phyloP scores from a whole-genome alignment of 2,888 invertebrate species.

The Callyntrura sp. region DNA sequence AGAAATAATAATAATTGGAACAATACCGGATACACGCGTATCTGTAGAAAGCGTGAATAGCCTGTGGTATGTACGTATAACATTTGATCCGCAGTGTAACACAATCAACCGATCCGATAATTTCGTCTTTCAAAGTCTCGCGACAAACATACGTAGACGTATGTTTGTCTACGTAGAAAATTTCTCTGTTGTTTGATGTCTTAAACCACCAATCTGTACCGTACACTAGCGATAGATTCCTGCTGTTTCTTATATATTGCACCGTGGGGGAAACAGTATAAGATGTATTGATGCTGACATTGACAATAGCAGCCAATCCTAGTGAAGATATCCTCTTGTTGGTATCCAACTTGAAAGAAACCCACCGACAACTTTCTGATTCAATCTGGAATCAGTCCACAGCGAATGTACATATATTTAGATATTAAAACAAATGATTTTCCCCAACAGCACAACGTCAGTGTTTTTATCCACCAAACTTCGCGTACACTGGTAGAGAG shows the following conservation, averaged over 20 bases:
- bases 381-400: slow-evolving; percentile 21
- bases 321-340: background rate
- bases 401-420: background rate
- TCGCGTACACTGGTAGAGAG: background rate
- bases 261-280: slow-evolving; percentile 50
- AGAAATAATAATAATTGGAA: background rate
- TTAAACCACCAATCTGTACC: background rate
- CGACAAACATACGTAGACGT: background rate
- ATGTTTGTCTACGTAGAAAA: background rate
- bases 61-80: background rate
- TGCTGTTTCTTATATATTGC: slow-evolving; percentile 43
- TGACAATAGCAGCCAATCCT: slow-evolving; percentile 38
- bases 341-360: slow-evolving; percentile 42
- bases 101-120: background rate
- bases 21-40: background rate
- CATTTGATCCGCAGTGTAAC: background rate
- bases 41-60: background rate
- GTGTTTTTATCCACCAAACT: background rate
- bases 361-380: slow-evolving; percentile 34
- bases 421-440: no score
- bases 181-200: slow-evolving; percentile 17
- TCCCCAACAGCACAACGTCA: background rate
- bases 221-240: background rate
- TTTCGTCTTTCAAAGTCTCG: background rate
- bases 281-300: slow-evolving; percentile 67